Percentiles rank a stretch among this genome's conserved stretches.
These are phyloP conservation scores for Sebastes hubbsi DNA, from an alignment of 2,797 vertebrate genomes.

Conservation along the genomic window DNA sequence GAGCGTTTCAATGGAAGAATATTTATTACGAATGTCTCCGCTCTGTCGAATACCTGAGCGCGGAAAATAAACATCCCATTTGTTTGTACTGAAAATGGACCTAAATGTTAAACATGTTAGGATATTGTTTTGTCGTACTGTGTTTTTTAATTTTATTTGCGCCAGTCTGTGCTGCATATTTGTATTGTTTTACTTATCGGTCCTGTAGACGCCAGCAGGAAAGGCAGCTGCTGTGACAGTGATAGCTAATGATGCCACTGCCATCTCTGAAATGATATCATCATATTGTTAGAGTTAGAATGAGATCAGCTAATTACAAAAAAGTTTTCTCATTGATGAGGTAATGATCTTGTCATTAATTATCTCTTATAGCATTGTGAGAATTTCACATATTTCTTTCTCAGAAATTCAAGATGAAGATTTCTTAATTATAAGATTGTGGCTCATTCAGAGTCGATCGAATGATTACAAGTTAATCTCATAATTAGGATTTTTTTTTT, in stretches of 20 bases:
- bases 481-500: background rate
- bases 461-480: background rate
- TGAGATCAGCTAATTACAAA: background rate
- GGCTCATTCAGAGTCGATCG: background rate
- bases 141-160: background rate
- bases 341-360: background rate
- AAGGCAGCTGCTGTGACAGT: background rate
- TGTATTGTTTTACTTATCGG: background rate
- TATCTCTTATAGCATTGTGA: background rate
- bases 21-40: background rate
- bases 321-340: background rate
- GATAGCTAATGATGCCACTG: background rate
- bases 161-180: background rate
- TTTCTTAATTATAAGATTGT: background rate
- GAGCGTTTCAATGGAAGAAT: background rate
- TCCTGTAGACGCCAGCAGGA: background rate
- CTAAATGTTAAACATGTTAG: background rate
- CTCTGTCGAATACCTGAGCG: background rate
- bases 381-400: background rate
- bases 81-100: background rate
- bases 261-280: background rate
- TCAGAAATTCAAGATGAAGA: background rate
- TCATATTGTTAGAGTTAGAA: background rate
- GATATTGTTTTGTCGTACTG: background rate
- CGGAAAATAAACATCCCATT: background rate